phyloP scores from a whole-genome alignment of 2,797 vertebrate genomes.

The Takifugu ocellatus region DNA sequence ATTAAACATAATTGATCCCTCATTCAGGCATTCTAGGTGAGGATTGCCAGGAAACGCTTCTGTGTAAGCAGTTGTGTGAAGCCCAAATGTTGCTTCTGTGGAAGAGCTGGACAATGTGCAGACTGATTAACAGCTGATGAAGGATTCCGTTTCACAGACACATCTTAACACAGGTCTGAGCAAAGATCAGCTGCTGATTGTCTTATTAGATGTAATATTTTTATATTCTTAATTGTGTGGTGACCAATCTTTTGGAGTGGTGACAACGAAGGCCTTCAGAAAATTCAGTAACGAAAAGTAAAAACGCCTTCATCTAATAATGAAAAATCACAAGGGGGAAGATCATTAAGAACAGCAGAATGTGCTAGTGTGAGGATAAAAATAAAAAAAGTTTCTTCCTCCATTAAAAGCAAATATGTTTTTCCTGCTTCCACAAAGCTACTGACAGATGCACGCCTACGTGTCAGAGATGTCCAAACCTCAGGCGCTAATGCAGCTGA shows the following conservation, averaged over 20 bases:
- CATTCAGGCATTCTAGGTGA: too few species aligned
- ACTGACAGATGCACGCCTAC: constrained; percentile 31
- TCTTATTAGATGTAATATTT: too few species aligned
- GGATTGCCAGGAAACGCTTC: too few species aligned
- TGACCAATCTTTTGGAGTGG: constrained; percentile 35
- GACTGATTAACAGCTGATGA: too few species aligned
- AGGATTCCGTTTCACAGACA: too few species aligned
- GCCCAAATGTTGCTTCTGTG: too few species aligned
- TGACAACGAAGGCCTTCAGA: constrained; percentile 27
- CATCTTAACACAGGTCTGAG: too few species aligned
- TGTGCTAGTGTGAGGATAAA: constrained; percentile 23
- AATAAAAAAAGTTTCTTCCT: constrained; percentile 31
- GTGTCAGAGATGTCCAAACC: constrained; percentile 36
- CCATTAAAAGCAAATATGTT: constrained; percentile 27
- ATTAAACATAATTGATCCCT: too few species aligned
- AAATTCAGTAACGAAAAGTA: constrained; percentile 30
- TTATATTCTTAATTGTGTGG: constrained; percentile 6
- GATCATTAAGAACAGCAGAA: constrained; percentile 28
- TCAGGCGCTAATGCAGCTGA: not conserved
- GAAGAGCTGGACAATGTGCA: too few species aligned
- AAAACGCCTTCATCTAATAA: constrained; percentile 40
- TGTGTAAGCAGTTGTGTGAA: too few species aligned
- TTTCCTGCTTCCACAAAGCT: constrained; percentile 32
- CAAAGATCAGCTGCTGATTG: too few species aligned
- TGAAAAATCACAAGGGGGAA: constrained; percentile 24